A percentile compares a stretch with the other conserved stretches of the same genome.
These are phyloP conservation scores for Bathynomus jamesi DNA, from an alignment of 1,140 invertebrate genomes.

Conservation along the genomic window DNA sequence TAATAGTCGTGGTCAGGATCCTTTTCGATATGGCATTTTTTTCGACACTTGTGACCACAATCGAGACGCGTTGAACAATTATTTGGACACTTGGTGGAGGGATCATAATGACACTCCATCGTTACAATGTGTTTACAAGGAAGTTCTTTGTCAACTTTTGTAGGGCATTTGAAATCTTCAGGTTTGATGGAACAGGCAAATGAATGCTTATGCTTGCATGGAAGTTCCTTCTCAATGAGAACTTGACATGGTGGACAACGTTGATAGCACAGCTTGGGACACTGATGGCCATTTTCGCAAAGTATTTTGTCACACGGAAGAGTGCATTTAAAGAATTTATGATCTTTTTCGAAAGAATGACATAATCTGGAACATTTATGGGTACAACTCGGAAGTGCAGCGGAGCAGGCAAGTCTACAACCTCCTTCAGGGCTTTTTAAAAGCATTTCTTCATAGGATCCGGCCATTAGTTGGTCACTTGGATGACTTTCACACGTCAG, in stretches of 20 bases:
- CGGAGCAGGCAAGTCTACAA: constrained; percentile 65
- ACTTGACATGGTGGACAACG: constrained; percentile 41
- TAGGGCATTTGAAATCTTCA: constrained; percentile 9
- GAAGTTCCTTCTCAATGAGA: constrained; percentile 25
- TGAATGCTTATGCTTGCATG: constrained; percentile 20
- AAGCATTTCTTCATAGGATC: constrained; percentile 41
- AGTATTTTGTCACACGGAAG: constrained; percentile 40
- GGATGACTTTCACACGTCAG: constrained; percentile 48
- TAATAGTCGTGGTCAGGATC: constrained; percentile 21
- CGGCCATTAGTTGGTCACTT: constrained; percentile 24
- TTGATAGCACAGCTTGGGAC: constrained; percentile 44
- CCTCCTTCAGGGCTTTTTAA: constrained; percentile 65
- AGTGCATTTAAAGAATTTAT: constrained; percentile 44
- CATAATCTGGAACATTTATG: constrained; percentile 50
- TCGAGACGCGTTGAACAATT: constrained; percentile 15
- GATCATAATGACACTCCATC: constrained; percentile 16
- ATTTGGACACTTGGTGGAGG: constrained; percentile 1
- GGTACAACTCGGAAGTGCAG: constrained; percentile 55
- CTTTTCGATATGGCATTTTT: constrained; percentile 13
- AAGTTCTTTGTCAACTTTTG: constrained; percentile 10
- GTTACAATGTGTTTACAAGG: constrained; percentile 16
- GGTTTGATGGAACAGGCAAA: constrained; percentile 14
- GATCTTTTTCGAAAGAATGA: constrained; percentile 48
- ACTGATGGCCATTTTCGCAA: constrained; percentile 47
- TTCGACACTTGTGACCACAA: constrained; percentile 25